phyloP scores from a whole-genome alignment of 2,113 vertebrate species.

The Archilochus colubris region DNA sequence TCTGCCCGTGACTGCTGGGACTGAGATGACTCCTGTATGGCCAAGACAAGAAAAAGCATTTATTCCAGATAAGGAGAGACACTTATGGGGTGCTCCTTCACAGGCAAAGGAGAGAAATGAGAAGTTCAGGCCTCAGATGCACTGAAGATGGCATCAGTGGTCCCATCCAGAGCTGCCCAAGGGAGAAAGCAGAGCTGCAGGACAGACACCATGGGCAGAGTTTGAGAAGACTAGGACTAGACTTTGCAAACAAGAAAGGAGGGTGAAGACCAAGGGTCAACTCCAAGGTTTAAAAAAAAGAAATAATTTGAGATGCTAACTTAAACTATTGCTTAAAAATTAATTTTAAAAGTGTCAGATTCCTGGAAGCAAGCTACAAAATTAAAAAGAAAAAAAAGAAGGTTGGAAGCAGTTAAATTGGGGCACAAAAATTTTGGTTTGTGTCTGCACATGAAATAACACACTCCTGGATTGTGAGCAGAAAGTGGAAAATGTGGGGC shows the following conservation, averaged over 20 bases:
- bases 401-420: neutral
- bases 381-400: neutral
- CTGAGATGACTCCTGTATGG: neutral
- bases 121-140: neutral
- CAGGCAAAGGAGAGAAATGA: neutral
- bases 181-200: neutral
- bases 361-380: neutral
- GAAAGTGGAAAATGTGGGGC: neutral
- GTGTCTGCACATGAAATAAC: neutral
- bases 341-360: neutral
- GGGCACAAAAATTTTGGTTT: neutral
- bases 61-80: neutral
- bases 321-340: neutral
- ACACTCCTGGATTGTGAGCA: neutral
- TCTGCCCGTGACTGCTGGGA: neutral
- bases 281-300: neutral
- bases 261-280: neutral
- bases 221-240: neutral
- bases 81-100: neutral
- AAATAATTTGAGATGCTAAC: neutral
- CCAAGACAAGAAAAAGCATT: neutral
- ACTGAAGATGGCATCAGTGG: neutral
- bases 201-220: neutral
- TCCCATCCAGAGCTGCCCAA: neutral
- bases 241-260: neutral